These are phyloP conservation scores for Notodonta dromedarius DNA, from an alignment of 2,888 invertebrate genomes.

Conservation along the genomic window DNA sequence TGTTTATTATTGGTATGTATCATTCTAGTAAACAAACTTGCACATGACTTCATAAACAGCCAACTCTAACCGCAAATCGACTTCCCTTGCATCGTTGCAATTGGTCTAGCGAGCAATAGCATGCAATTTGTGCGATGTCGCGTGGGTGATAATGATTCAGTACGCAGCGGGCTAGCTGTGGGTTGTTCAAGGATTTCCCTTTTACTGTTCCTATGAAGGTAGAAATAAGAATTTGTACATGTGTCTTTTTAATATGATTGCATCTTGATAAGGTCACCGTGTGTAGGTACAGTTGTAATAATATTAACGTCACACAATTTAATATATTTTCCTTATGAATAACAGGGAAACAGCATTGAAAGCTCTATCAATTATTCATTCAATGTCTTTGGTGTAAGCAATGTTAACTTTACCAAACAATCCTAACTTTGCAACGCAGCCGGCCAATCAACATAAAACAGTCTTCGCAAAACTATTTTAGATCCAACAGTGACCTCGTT, in stretches of 20 bases:
- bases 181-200: constrained; percentile 78
- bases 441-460: constrained; percentile 15
- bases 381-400: too few species aligned
- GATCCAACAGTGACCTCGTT: constrained; percentile 25
- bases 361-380: too few species aligned
- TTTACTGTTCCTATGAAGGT: constrained; percentile 65
- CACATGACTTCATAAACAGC: constrained; percentile 25
- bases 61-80: constrained; percentile 38
- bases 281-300: constrained; percentile 8
- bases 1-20: too few species aligned
- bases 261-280: constrained; percentile 9
- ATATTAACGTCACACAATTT: too few species aligned
- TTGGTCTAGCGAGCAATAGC: constrained; percentile 47
- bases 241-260: constrained; percentile 27
- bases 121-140: constrained; percentile 50
- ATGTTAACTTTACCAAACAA: constrained; percentile 3
- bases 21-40: constrained; percentile 9
- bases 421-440: not conserved
- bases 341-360: too few species aligned
- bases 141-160: constrained; percentile 77
- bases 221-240: constrained; percentile 47
- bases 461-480: constrained; percentile 30
- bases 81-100: constrained; percentile 27
- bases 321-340: too few species aligned
- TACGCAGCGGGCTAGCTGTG: constrained; percentile 48